Conservation (phyloP, 2,888 invertebrate genomes). For the Slavum lentiscoides region DNA sequence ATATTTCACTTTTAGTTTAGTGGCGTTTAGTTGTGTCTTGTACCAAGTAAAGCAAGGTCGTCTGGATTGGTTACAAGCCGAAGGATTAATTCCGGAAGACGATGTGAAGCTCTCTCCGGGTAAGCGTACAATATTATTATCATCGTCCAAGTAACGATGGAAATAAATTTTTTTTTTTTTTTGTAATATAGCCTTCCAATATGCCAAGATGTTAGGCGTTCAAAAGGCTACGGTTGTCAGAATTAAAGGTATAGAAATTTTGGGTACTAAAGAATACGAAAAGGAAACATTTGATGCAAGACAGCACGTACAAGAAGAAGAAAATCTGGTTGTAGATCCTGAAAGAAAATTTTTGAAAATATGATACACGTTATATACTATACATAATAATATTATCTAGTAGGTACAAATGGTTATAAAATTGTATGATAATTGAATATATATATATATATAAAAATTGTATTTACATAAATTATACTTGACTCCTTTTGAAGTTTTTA, state of each 20-base stretch:
- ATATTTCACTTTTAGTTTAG: conserved; percentile 13
- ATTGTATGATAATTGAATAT: background rate
- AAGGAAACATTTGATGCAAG: conserved; percentile 29
- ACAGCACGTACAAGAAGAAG: conserved; percentile 41
- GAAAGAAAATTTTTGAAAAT: conserved; percentile 28
- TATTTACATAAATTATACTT: conserved; percentile 25
- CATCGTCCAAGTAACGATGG: background rate
- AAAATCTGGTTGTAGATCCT: background rate
- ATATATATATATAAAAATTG: background rate
- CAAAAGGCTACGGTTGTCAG: conserved; percentile 31
- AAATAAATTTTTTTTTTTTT: background rate
- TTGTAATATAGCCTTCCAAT: conserved; percentile 26
- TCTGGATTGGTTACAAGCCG: conserved; percentile 33
- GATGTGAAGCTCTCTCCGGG: conserved; percentile 41
- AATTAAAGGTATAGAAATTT: conserved; percentile 18
- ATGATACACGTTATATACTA: background rate
- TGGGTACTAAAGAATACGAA: conserved; percentile 32
- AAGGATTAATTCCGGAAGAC: conserved; percentile 39
- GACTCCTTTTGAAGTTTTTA: conserved; percentile 49
- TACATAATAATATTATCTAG: background rate
- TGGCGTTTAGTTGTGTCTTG: background rate
- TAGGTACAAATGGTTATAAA: conserved; percentile 5
- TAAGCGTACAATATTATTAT: background rate
- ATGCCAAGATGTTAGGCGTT: conserved; percentile 37
- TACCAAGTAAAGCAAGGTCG: conserved; percentile 39